A percentile compares a stretch with the other conserved stretches of the same genome.
phyloP scores from a whole-genome alignment of 2,113 vertebrate species.

The Rhipidura dahli region DNA sequence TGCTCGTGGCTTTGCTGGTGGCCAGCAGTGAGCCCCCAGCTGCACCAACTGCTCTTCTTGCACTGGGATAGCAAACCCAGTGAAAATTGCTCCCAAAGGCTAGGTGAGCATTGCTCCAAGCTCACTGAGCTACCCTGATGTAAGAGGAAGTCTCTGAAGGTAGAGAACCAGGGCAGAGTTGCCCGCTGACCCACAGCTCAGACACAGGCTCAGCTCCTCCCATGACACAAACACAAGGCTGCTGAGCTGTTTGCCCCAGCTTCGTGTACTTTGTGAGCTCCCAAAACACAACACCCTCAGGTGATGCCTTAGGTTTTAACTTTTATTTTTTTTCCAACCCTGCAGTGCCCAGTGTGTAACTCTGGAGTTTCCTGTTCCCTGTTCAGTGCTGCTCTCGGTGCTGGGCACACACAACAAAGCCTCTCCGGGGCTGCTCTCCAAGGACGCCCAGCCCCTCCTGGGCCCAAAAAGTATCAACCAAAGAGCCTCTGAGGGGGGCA shows the following conservation, averaged over 20 bases:
- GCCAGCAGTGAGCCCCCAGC: fast-evolving
- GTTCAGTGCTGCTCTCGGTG: too few relatives aligned
- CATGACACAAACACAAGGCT: background rate
- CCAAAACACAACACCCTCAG: background rate
- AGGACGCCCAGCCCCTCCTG: too few relatives aligned
- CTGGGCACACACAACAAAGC: too few relatives aligned
- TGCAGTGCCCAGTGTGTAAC: too few relatives aligned
- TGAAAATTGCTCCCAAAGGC: background rate
- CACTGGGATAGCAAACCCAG: background rate
- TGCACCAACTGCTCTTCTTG: background rate
- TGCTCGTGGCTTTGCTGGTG: background rate
- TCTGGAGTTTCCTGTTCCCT: too few relatives aligned
- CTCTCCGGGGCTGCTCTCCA: too few relatives aligned
- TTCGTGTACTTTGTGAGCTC: background rate
- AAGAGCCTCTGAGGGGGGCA: too few relatives aligned
- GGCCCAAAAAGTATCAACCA: too few relatives aligned
- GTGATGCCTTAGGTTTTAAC: too few relatives aligned
- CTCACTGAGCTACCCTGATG: background rate
- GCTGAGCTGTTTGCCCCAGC: background rate
- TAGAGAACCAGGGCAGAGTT: background rate
- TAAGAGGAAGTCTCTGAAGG: background rate
- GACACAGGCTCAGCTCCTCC: background rate
- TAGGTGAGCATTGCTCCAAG: background rate
- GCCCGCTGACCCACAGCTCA: background rate
- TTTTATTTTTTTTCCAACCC: too few relatives aligned